A percentile compares a stretch with the other conserved stretches of the same genome.
Evolutionary conservation across 30 jellyfish, hydroid and myxozoan genomes (phyloP).

Genomic region (Cassiopea xamachana): DNA sequence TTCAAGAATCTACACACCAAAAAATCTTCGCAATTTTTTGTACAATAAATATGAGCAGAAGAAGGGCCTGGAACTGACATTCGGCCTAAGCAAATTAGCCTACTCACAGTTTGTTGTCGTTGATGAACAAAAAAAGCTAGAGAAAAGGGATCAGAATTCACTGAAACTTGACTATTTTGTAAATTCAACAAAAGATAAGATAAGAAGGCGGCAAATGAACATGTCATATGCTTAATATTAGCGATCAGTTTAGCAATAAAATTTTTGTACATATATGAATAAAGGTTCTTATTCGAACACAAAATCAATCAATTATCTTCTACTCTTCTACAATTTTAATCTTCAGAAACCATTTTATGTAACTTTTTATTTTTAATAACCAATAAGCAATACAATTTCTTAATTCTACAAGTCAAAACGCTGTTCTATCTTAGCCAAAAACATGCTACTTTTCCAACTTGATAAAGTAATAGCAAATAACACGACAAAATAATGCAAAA

Average conservation of each 20-base stretch:
- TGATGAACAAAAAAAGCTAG: constrained; percentile 45
- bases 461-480: neutral
- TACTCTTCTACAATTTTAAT: neutral
- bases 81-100: constrained; percentile 21
- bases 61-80: constrained; percentile 33
- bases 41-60: constrained; percentile 16
- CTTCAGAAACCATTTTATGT: too few species aligned
- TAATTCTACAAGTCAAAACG: too few species aligned
- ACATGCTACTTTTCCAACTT: too few species aligned
- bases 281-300: neutral
- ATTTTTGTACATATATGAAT: neutral
- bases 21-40: constrained; percentile 29
- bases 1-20: constrained; percentile 40
- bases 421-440: too few species aligned
- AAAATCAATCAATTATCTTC: neutral
- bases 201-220: constrained; percentile 47
- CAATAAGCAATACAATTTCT: too few species aligned
- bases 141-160: neutral
- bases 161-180: constrained; percentile 44
- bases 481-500: neutral
- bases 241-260: neutral
- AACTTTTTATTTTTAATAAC: too few species aligned
- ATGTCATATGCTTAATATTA: constrained; percentile 26
- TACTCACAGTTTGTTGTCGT: constrained; percentile 17
- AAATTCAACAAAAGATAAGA: constrained; percentile 30